Evolutionary conservation across 2,113 vertebrate genomes (phyloP).

Genomic region (Rhabdomys dilectus): DNA sequence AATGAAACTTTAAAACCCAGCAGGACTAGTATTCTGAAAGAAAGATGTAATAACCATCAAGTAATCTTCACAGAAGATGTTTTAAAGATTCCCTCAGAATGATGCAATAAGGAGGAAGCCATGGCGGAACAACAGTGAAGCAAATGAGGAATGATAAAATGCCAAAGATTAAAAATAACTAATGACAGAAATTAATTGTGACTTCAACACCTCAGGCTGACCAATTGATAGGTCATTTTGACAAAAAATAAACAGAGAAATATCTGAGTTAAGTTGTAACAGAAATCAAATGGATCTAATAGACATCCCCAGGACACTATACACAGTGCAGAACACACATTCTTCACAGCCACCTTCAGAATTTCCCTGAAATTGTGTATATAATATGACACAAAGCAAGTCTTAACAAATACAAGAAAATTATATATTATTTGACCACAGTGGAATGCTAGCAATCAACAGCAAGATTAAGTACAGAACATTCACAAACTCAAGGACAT

Average conservation of each 20-base stretch:
- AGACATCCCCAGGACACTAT: not conserved
- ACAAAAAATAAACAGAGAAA: not conserved
- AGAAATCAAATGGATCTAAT: not conserved
- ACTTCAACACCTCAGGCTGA: not conserved
- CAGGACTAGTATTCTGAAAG: not conserved
- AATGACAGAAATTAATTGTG: not conserved
- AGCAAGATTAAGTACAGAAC: not conserved
- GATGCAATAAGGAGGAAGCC: not conserved
- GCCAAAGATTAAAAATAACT: not conserved
- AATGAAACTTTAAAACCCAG: not conserved
- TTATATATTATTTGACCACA: not conserved
- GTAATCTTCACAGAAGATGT: not conserved
- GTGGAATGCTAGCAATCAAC: not conserved
- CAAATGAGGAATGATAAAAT: not conserved
- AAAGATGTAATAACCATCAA: not conserved
- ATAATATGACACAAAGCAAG: not conserved
- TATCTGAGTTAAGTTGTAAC: not conserved
- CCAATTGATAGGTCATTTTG: not conserved
- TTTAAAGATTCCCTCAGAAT: not conserved
- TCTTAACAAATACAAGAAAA: not conserved
- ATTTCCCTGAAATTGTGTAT: not conserved
- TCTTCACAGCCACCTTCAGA: not conserved
- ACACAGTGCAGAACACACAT: not conserved
- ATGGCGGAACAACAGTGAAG: not conserved
- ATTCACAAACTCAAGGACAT: not conserved